Base-by-base conservation (phyloP, 2,113 vertebrate genomes). In the Propithecus coquereli region DNA sequence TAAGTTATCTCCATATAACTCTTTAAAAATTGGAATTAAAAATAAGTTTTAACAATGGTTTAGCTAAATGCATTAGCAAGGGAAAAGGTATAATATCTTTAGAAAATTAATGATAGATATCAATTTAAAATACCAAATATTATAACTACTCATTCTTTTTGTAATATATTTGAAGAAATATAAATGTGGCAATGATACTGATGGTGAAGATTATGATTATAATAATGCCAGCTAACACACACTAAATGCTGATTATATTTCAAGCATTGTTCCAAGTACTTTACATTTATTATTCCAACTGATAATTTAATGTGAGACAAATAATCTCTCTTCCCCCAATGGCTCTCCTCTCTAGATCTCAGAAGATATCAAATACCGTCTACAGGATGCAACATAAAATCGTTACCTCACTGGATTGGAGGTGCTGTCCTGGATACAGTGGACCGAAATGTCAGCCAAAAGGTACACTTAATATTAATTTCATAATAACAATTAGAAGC, bases 361-460 rank as follows among this genome's bases (percentile, higher is more conserved):
- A 98, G 95, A 91, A 97, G 95, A 16, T 90, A 83, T 95, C 97
- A 7, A 98, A 95, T 13, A 98, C 98, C 83, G 94, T 98, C 52
- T 99, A 99, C 76, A 98, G 97, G 84, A 98, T 99, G 89, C 98
- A 98, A 88, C 99, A 99, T 87, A 99, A 98, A 97, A 99, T 99
- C 37, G 97, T 99, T 50, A 99, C 99, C 2, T 99, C 98, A 0
- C 84, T 99, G 97, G 98, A 99, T 66, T 99, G 99, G 99, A 99
- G 98, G 73, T 99, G 99, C 97, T 99, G 99, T 80, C 98, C 99
- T 32, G 98, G 99, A 6, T 99, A 98, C 86, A 98, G 81, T 34
- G 99, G 99, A 30, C 90, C 97, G 47, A 97, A 97, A 16, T 99
- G 99, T 77, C 97, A 98, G 32, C n/a, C 61, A 37, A 98, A 95